Evolutionary conservation across 2,797 vertebrate genomes (phyloP).

Genomic region (Taenioides sp.): DNA sequence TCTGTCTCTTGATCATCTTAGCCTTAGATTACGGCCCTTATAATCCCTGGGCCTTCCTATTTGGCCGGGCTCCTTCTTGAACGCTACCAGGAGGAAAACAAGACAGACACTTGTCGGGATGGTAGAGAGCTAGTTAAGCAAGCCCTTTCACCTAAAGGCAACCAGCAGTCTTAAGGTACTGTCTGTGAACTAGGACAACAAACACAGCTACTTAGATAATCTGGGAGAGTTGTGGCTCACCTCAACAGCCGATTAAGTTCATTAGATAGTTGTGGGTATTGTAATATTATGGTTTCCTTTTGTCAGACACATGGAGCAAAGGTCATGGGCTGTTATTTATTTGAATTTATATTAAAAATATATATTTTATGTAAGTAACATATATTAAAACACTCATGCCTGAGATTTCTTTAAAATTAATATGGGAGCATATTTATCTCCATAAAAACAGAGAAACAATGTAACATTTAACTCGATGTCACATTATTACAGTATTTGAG

Average conservation of each 20-base stretch:
- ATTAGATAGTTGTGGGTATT: not conserved
- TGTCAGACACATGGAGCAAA: not conserved
- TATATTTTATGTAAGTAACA: no score
- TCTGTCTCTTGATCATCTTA: slow-evolving; percentile 57
- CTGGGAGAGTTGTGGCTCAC: slow-evolving; percentile 44
- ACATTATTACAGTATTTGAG: not conserved
- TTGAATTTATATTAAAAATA: not conserved
- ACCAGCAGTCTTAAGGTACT: slow-evolving; percentile 21
- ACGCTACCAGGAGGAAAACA: slow-evolving; percentile 29
- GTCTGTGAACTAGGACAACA: slow-evolving; percentile 51
- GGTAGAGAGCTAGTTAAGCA: slow-evolving; percentile 22
- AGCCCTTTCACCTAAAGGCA: slow-evolving; percentile 44
- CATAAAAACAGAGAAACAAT: not conserved
- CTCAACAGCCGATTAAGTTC: not conserved
- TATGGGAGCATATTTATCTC: not conserved
- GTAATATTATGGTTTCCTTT: not conserved
- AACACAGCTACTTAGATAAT: slow-evolving; percentile 63
- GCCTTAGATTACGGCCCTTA: slow-evolving; percentile 59
- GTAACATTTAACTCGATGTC: not conserved
- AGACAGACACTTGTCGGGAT: slow-evolving; percentile 38
- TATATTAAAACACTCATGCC: no score
- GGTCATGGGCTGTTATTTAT: not conserved
- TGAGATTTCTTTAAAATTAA: no score
- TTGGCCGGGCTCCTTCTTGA: slow-evolving; percentile 47
- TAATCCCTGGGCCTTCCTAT: slow-evolving; percentile 62